Evolutionary conservation across 2,888 invertebrate species (phyloP).

Genomic region (Parnassius apollo): DNA sequence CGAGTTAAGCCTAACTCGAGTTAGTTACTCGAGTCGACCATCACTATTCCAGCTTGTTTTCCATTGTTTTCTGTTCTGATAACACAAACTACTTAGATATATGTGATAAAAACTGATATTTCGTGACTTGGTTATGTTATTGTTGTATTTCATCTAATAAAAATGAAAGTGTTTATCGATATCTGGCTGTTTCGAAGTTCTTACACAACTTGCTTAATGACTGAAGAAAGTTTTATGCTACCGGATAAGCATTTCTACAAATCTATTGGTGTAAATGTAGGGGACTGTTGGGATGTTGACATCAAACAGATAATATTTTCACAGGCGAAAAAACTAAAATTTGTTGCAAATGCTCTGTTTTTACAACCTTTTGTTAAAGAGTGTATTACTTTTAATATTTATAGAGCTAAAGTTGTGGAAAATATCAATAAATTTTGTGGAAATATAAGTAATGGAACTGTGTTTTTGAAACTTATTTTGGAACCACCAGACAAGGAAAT

Average conservation of each 20-base stretch:
- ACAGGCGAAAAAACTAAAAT: constrained; percentile 35
- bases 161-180: constrained; percentile 60
- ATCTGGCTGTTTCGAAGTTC: constrained; percentile 54
- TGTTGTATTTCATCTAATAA: constrained; percentile 17
- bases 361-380: constrained; percentile 61
- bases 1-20: too few species aligned
- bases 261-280: constrained; percentile 50
- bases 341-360: constrained; percentile 55
- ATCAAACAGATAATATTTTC: constrained; percentile 37
- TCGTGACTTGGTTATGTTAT: too few species aligned
- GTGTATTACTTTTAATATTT: constrained; percentile 56
- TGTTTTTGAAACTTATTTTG: constrained; percentile 73
- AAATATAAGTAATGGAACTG: constrained; percentile 44
- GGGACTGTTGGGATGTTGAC: constrained; percentile 41
- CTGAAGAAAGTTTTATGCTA: constrained; percentile 50
- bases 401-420: constrained; percentile 53
- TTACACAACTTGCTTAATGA: constrained; percentile 56
- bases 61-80: too few species aligned
- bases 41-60: too few species aligned
- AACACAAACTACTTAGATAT: too few species aligned
- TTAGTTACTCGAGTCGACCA: too few species aligned
- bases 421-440: constrained; percentile 50
- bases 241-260: constrained; percentile 48
- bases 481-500: constrained; percentile 81
- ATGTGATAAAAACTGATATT: too few species aligned